Conservation (phyloP, 2,888 invertebrate species). For the Hemaris fuciformis region DNA sequence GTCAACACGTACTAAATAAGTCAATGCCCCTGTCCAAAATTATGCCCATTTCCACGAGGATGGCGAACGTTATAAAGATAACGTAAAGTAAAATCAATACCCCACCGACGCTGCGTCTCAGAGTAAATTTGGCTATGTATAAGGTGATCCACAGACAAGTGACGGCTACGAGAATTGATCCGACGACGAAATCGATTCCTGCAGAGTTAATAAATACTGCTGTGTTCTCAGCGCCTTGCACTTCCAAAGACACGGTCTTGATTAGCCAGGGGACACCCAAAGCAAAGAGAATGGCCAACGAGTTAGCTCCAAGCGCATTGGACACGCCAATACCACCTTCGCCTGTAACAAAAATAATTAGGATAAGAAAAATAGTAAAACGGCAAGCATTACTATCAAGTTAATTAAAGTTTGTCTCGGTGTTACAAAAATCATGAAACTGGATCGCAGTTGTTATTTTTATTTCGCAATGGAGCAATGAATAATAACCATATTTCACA, state of each 20-base stretch:
- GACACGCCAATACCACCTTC: conserved; percentile 93
- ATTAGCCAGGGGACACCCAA: conserved; percentile 93
- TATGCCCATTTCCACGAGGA: conserved; percentile 89
- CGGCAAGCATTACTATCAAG: not conserved
- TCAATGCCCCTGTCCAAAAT: conserved; percentile 59
- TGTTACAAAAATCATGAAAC: not conserved
- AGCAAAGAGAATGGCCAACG: conserved; percentile 91
- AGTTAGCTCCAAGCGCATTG: conserved; percentile 92
- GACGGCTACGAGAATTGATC: conserved; percentile 89
- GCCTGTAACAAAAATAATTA: conserved; percentile 81
- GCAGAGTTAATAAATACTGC: conserved; percentile 87
- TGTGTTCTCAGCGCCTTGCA: conserved; percentile 65
- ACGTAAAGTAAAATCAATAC: conserved; percentile 85
- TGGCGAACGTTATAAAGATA: conserved; percentile 87
- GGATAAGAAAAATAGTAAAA: too few relatives aligned
- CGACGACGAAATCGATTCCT: conserved; percentile 90
- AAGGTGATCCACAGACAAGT: conserved; percentile 85
- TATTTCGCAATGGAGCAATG: not conserved
- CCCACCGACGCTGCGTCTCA: conserved; percentile 86
- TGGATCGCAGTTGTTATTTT: not conserved
- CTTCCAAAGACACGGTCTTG: conserved; percentile 82
- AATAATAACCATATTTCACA: not conserved
- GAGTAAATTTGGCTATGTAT: conserved; percentile 84
- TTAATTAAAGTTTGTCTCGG: not conserved
- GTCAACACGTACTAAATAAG: conserved; percentile 20